Conservation (phyloP, 2,113 vertebrate species). For the Porphyrio hochstetteri region DNA sequence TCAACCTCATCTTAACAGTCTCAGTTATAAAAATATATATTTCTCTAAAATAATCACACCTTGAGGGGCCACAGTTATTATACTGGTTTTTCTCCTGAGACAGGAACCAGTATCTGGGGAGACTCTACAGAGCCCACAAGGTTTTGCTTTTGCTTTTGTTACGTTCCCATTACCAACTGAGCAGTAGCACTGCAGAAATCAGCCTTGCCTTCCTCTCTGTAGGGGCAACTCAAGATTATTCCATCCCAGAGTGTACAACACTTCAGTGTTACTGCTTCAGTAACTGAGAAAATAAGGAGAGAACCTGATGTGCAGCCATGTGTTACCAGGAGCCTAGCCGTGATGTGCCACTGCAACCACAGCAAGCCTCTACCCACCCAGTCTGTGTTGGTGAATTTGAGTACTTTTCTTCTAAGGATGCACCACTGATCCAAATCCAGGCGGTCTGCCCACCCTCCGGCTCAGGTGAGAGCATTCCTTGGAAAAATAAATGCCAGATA, state of each 20-base stretch:
- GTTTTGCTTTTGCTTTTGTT: background rate
- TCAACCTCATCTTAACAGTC: background rate
- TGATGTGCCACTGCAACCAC: background rate
- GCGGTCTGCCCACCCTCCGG: background rate
- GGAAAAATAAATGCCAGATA: background rate
- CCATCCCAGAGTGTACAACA: background rate
- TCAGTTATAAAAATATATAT: background rate
- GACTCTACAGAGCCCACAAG: background rate
- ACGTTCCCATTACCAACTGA: background rate
- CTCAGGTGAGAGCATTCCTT: background rate
- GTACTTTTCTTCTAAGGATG: background rate
- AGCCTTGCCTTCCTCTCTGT: background rate
- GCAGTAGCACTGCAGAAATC: background rate
- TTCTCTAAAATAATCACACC: background rate
- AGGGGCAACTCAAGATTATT: background rate
- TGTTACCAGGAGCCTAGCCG: background rate
- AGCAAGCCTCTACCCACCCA: background rate
- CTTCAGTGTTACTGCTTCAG: background rate
- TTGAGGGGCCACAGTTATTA: background rate
- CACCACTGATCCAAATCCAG: background rate
- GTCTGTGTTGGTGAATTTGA: background rate
- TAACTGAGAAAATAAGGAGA: background rate
- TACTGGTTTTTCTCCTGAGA: background rate
- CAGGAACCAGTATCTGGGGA: background rate
- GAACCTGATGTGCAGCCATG: background rate